Percentiles rank a stretch among this genome's conserved stretches.
phyloP scores from a whole-genome alignment of 2,797 vertebrate species.

The Dendrocincla fuliginosa region DNA sequence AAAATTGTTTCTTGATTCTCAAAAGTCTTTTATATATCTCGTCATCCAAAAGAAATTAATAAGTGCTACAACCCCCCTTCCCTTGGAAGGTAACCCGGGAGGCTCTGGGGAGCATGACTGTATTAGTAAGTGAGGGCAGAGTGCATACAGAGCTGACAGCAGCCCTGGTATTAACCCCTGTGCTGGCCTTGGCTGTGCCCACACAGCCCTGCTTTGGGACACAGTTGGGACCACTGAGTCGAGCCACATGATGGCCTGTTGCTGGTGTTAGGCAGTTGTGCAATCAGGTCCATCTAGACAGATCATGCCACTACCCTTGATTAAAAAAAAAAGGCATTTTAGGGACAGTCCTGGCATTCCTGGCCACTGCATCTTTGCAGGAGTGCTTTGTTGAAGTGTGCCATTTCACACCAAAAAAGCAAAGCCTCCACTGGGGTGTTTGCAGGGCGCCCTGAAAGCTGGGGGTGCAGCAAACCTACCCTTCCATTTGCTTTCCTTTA shows the following conservation, averaged over 20 bases:
- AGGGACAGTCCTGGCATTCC: neutral
- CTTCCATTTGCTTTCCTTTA: neutral
- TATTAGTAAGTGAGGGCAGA: slow-evolving; percentile 35
- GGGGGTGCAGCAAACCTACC: neutral
- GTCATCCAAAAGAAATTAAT: neutral
- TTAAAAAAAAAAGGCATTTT: neutral
- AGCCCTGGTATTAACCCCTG: neutral
- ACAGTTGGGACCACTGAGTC: neutral
- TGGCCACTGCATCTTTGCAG: neutral
- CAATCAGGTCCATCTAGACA: neutral
- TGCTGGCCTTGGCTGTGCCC: slow-evolving; percentile 11
- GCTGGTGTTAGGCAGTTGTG: neutral
- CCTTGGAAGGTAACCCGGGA: slow-evolving; percentile 15
- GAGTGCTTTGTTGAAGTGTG: neutral
- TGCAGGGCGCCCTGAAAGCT: neutral
- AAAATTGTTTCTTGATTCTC: neutral
- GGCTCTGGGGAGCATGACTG: slow-evolving; percentile 36
- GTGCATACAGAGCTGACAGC: neutral
- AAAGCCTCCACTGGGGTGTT: neutral
- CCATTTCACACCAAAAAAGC: neutral
- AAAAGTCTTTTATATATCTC: neutral
- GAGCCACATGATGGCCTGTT: neutral
- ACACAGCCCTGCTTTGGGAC: neutral
- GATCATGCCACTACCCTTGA: neutral
- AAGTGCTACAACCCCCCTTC: neutral